Conservation (phyloP, 2,888 invertebrate species). For the Lochmaea capreae region DNA sequence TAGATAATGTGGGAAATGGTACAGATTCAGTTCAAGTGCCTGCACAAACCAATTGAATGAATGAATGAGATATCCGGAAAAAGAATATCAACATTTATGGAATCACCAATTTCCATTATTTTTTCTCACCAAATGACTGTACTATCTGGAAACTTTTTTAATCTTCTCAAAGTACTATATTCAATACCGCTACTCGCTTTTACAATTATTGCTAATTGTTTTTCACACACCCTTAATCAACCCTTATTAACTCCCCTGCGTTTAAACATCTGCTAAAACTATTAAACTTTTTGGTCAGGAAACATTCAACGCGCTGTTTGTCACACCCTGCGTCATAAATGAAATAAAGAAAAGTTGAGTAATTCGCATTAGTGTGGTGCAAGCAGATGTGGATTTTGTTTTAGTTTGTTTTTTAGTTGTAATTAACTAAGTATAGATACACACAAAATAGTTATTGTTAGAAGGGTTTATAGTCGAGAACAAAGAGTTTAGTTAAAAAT, state of each 20-base stretch:
- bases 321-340: slow-evolving; percentile 1
- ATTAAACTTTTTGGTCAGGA: neutral
- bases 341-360: neutral
- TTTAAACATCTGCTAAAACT: slow-evolving; percentile 8
- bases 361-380: slow-evolving; percentile 6
- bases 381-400: slow-evolving; percentile 7
- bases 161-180: neutral
- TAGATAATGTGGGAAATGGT: no score
- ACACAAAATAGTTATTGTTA: neutral
- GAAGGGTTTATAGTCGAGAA: neutral
- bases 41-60: no score
- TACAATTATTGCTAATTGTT: neutral
- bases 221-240: neutral
- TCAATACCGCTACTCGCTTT: neutral
- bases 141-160: neutral
- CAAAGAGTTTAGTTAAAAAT: neutral
- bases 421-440: slow-evolving; percentile 11
- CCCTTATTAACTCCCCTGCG: neutral
- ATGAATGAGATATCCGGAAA: no score
- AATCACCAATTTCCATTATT: no score
- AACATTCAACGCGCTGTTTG: slow-evolving; percentile 7
- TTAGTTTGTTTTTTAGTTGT: neutral
- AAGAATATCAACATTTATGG: no score
- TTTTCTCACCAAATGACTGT: no score
- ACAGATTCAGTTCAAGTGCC: no score